phyloP scores from a whole-genome alignment of 2,797 vertebrate genomes.

The Echiichthys vipera region DNA sequence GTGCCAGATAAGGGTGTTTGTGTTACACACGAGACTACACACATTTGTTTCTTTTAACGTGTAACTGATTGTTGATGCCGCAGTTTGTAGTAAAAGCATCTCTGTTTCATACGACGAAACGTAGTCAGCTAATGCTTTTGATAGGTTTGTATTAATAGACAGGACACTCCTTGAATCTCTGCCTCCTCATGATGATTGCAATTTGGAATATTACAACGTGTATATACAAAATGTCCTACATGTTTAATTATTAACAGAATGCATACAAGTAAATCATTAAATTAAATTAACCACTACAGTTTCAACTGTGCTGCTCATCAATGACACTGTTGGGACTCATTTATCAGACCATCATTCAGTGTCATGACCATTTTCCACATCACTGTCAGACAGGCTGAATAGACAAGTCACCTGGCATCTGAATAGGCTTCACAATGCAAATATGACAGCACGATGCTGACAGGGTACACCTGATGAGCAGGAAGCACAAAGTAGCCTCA shows the following conservation, averaged over 20 bases:
- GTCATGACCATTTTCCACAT: slow-evolving; percentile 33
- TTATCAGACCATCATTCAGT: slow-evolving; percentile 38
- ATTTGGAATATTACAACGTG: neutral
- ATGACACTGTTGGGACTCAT: slow-evolving; percentile 40
- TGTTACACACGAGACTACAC: slow-evolving; percentile 26
- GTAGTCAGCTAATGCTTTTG: neutral
- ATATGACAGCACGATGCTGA: slow-evolving; percentile 22
- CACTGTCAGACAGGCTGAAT: slow-evolving; percentile 30
- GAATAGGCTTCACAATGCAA: slow-evolving; percentile 14
- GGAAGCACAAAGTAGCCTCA: neutral
- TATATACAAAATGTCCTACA: neutral
- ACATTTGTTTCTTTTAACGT: slow-evolving; percentile 13
- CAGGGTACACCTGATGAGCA: slow-evolving; percentile 19
- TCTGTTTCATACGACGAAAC: neutral
- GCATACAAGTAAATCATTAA: slow-evolving; percentile 20
- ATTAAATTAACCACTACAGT: slow-evolving; percentile 15
- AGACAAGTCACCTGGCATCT: slow-evolving; percentile 26
- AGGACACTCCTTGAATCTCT: neutral
- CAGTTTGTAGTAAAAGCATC: neutral
- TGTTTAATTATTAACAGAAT: neutral
- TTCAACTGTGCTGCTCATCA: slow-evolving; percentile 19
- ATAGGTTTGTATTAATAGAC: neutral
- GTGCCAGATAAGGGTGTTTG: slow-evolving; percentile 38
- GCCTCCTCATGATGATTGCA: neutral
- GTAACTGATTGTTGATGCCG: slow-evolving; percentile 10